Conservation (phyloP, 2,888 invertebrate genomes). For the Julus scanicus region DNA sequence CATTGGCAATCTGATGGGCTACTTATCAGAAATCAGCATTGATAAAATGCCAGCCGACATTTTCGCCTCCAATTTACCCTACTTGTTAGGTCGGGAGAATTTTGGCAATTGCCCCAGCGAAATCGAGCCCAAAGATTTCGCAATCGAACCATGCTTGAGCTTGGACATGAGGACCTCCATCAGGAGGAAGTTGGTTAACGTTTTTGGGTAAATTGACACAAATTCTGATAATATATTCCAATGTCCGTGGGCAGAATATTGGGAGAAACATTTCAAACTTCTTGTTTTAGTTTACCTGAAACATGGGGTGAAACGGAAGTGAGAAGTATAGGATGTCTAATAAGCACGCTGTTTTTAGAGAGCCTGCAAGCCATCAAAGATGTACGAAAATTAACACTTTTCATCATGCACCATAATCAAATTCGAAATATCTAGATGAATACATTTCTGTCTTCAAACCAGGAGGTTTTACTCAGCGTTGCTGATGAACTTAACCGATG, state of each 20-base stretch:
- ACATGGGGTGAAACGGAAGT: conserved; percentile 52
- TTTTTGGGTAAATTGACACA: conserved; percentile 28
- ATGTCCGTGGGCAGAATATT: neutral
- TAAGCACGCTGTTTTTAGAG: conserved; percentile 50
- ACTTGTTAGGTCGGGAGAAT: conserved; percentile 28
- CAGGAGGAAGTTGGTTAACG: conserved; percentile 38
- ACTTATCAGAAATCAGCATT: conserved; percentile 52
- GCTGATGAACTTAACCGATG: conserved; percentile 37
- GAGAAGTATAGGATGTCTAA: conserved; percentile 40
- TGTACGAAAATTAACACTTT: neutral
- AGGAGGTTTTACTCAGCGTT: conserved; percentile 38
- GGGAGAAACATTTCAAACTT: neutral
- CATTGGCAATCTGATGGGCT: conserved; percentile 53
- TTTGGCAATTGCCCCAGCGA: neutral
- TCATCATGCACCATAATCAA: neutral
- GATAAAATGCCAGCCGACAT: conserved; percentile 45
- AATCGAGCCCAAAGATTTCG: neutral
- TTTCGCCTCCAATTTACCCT: conserved; percentile 40
- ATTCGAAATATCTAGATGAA: neutral
- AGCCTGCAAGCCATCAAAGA: conserved; percentile 41
- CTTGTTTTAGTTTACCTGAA: conserved; percentile 41
- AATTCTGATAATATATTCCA: neutral
- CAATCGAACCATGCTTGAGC: conserved; percentile 42
- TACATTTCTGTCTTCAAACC: conserved; percentile 31
- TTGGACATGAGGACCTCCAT: conserved; percentile 44